Evolutionary conservation across 2,113 vertebrate genomes (phyloP), one percentile per base, ranked within the genome.

Genomic region (Zosterops japonicus): DNA sequence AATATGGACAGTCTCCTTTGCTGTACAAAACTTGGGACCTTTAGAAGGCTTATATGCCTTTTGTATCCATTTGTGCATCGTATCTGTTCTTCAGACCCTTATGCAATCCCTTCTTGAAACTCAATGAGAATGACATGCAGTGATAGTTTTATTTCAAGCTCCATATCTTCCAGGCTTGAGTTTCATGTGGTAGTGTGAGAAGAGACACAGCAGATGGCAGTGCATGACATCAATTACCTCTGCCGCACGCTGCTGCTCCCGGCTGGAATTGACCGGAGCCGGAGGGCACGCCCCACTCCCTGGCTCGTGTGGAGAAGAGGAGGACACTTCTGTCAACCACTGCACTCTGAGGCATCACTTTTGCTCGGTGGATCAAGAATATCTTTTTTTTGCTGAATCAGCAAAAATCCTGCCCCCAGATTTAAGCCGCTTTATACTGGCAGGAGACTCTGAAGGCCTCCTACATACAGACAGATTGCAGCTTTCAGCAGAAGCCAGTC

Each of bases 161-260:
- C 78, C 16, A 1, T 41, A 10, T 87, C 82, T 47, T 61, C 52
- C 63, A 65, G 46, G 21, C 22, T 79, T 23, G 29, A 29, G 31
- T 59, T 72, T 31, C 4, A 3, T 15, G 31, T 18, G 86, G 89
- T 46, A 96, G 89, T 98, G 97, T 77, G 86, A 17, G 21, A 5
- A 17, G 89, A 96, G 87, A 81, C 88, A 93, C 98, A 29, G 96
- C 86, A 98, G 98, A 97, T 98, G 98, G 98, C 98, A 97, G 95
- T 96, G 78, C 95, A 78, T 64, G 76, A 98, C 95, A 92, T 77
- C 63, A 50, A 59, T 97, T 97, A 80, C 71, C 15, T 12, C 41
- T 44, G n/a, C 89, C 10, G 17, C n/a, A 8, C 12, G 1, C 19
- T 80, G 29, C 46, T n/a, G 8, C 24, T 97, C 68, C 72, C 25